Evolutionary conservation across 2,797 vertebrate genomes (phyloP).

Genomic region (Urosaurus nigricauda): DNA sequence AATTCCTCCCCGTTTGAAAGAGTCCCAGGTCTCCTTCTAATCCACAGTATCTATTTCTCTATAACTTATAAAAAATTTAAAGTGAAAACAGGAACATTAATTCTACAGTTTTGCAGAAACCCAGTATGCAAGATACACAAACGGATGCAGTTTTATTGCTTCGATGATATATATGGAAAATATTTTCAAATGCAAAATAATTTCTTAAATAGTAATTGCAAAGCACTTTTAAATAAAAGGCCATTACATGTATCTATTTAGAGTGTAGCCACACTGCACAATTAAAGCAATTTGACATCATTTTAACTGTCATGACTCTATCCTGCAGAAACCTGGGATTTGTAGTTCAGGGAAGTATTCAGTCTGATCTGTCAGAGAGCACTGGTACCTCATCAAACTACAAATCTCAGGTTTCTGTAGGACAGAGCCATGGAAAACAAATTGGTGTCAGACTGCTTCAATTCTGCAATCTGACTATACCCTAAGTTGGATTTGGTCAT

Average conservation of each 20-base stretch:
- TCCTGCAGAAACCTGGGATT: no score
- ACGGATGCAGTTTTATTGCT: conserved; percentile 66
- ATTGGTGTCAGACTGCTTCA: no score
- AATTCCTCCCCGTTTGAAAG: conserved; percentile 56
- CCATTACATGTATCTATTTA: conserved; percentile 48
- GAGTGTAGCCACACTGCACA: no score
- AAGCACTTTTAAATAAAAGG: conserved; percentile 56
- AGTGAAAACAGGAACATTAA: conserved; percentile 62
- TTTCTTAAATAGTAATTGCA: conserved; percentile 43
- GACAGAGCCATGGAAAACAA: no score
- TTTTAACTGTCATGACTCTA: no score
- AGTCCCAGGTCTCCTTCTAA: conserved; percentile 23
- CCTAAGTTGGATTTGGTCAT: no score
- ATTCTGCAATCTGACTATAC: no score
- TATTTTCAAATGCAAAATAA: conserved; percentile 38
- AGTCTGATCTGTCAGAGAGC: no score
- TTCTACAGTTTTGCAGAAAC: conserved; percentile 84
- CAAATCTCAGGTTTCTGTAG: no score
- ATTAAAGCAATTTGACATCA: no score
- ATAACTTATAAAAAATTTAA: conserved; percentile 64
- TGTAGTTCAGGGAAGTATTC: no score
- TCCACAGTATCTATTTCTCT: conserved; percentile 49
- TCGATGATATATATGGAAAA: conserved; percentile 49
- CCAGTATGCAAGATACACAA: conserved; percentile 67
- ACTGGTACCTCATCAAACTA: no score